Base-by-base conservation (phyloP, 2,888 invertebrate genomes). In the Dusona sp. region DNA sequence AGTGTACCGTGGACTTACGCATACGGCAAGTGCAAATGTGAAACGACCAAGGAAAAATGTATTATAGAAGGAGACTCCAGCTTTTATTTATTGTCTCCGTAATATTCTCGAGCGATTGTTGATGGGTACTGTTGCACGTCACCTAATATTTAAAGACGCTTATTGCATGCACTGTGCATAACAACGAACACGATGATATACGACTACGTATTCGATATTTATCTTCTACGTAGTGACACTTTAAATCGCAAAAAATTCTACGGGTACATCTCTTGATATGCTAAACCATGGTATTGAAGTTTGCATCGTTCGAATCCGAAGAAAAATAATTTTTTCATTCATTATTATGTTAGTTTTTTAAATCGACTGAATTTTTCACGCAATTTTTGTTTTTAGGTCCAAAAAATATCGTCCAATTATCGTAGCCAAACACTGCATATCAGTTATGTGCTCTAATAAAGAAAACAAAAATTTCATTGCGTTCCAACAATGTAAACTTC, bases 21-120 rank as follows among this genome's bases (percentile, higher is more conserved):
- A 73, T 48, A 64, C 22, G 19, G 79, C 82, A 82, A 85, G 79
- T 79, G 82, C 85, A 61, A 79, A 70, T 67, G n/a, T 45, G 48
- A 73, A 86, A 65, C n/a, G 45, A 61, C 33, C n/a, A 45, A 42
- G 51, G 25, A 36, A 68, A 68, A 64, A 82, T 22, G 36, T 45
- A 61, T 79, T 72, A 42, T 13, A 42, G 48, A 29, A 36, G 13
- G 25, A 9, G 38, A 74, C 22, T n/a, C 9, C 4, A 45, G 42
- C 36, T 79, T 75, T 83, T 83, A 79, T 78, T 78, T 74, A 68
- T 73, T 68, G 61, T 45, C 74, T 51, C 16, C 38, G 61, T 13
- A 61, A 79, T 61, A 85, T 74, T 68, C 73, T 11, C 57, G 78
- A 61, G 57, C 48, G 68, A 79, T 74, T 78, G 78, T 81, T 78